phyloP scores from a whole-genome alignment of 2,888 invertebrate species.

The Belgica antarctica region DNA sequence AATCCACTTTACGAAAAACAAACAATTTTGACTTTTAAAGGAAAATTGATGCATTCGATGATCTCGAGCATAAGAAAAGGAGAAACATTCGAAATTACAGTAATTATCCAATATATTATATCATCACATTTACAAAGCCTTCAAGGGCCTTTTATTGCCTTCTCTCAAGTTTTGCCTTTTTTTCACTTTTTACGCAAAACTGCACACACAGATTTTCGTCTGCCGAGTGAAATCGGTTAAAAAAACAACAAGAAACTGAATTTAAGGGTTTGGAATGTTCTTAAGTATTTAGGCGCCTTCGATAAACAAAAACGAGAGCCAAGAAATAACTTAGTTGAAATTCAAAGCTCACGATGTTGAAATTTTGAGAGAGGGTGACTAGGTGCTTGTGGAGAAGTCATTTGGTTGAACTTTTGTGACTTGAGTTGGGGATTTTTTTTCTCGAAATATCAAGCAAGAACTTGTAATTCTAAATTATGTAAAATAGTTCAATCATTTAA shows the following conservation, averaged over 20 bases:
- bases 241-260: not conserved
- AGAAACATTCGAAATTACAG: conserved; percentile 40
- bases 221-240: not conserved
- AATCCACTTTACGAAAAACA: conserved; percentile 18
- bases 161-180: not conserved
- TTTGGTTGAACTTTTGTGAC: too few species aligned
- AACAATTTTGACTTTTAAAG: conserved; percentile 37
- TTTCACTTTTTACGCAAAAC: conserved; percentile 24
- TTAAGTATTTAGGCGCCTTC: conserved; percentile 33
- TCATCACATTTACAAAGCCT: conserved; percentile 38
- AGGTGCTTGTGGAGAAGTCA: too few species aligned
- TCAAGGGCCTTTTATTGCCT: not conserved
- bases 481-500: too few species aligned
- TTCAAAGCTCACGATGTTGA: too few species aligned
- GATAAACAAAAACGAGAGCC: conserved; percentile 20
- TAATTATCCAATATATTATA: conserved; percentile 44
- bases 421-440: too few species aligned
- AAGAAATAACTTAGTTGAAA: too few species aligned
- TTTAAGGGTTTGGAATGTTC: conserved; percentile 15
- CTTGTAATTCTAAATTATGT: too few species aligned
- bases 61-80: not conserved
- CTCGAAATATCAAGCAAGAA: not conserved
- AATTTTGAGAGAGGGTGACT: too few species aligned
- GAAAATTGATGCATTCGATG: conserved; percentile 22
- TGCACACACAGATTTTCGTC: not conserved